Evolutionary conservation across 2,797 vertebrate genomes (phyloP), one percentile per base, ranked within the genome.

Genomic region (Channa striata): DNA sequence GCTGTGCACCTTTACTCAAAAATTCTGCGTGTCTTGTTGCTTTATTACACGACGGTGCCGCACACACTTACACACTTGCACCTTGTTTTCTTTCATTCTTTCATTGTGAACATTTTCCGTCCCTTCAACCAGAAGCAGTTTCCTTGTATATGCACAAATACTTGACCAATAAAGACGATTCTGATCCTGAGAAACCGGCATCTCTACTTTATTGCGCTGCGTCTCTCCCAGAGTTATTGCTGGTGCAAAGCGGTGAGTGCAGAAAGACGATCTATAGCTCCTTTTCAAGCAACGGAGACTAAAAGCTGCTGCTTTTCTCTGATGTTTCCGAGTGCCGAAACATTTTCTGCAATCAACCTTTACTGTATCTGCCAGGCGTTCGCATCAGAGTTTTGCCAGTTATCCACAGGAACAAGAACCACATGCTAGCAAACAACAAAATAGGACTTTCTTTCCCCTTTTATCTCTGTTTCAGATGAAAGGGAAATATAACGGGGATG

Each of bases 271-370:
- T 42, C 25, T 48, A 6, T 30, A 62, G 30, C 9, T 34, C 5
- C 56, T 72, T 74, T 25, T 42, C n/a, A 67, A 60, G 14, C 37
- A 66, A 30, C 13, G 13, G 11, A 58, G 33, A 54, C 54, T 51
- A 59, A 73, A 74, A 75, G 44, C 50, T 50, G 17, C 8, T 20
- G n/a, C 57, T 78, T 74, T 53, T 23, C 49, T 68, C 51, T 56
- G 30, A 64, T 61, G 57, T 56, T 68, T 84, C 3, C 58, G 30
- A 59, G 53, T 51, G 21, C 23, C 20, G 23, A 40, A 30, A 56
- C 17, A 16, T 57, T 72, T 51, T 66, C n/a, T 62, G 21, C 16
- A 56, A 59, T 51, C 6, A 67, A 21, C n/a, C 30, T 63, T 51
- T 0, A 20, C 59, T 42, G n/a, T 21, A n/a, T 58, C 61, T 56